These are phyloP conservation scores for Agrochola litura DNA, from an alignment of 2,888 invertebrate species.

Conservation along the genomic window DNA sequence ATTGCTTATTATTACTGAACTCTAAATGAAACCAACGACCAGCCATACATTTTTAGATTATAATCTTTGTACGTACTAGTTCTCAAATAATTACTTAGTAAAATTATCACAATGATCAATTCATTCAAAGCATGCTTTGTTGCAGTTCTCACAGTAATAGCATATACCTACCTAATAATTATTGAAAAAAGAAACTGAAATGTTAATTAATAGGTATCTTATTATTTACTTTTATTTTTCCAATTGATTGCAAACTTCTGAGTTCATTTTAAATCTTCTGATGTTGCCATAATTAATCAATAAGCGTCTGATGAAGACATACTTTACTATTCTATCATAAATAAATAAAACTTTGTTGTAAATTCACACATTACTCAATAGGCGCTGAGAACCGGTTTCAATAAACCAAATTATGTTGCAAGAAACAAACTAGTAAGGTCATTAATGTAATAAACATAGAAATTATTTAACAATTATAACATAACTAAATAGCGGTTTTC, in stretches of 20 bases:
- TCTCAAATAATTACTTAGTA: not conserved
- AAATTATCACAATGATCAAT: slow-evolving; percentile 1
- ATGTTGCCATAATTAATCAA: slow-evolving; percentile 3
- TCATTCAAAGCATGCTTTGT: not conserved
- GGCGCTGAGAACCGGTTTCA: slow-evolving; percentile 22
- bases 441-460: slow-evolving; percentile 35
- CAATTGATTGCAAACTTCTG: not conserved
- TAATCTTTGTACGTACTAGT: slow-evolving; percentile 4
- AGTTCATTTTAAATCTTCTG: not conserved
- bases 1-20: not conserved
- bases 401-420: slow-evolving; percentile 12
- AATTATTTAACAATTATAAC: slow-evolving; percentile 49
- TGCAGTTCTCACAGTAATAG: not conserved
- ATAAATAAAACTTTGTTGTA: not conserved
- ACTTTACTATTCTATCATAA: not conserved
- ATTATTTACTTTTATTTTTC: too few species aligned
- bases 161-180: not conserved
- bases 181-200: not conserved
- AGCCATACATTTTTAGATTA: not conserved
- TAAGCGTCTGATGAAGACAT: not conserved
- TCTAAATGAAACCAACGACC: not conserved
- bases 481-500: slow-evolving; percentile 37
- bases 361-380: slow-evolving; percentile 9
- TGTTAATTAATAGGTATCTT: not conserved
- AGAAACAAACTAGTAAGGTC: slow-evolving; percentile 28